phyloP scores from a whole-genome alignment of 2,888 invertebrate genomes.

The Amorpha juglandis region DNA sequence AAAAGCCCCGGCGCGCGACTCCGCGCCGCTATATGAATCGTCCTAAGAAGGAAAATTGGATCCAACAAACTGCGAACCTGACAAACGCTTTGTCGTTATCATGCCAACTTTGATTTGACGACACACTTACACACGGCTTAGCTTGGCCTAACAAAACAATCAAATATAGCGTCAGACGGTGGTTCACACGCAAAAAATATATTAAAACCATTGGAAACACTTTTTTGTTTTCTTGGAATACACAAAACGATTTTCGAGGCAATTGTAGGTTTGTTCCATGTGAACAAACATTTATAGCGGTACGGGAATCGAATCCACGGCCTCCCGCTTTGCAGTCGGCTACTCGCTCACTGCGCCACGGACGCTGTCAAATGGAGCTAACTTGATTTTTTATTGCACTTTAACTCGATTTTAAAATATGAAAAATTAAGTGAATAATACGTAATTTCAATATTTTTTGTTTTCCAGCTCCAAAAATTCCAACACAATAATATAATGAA shows the following conservation, averaged over 20 bases:
- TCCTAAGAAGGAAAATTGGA: conserved; percentile 71
- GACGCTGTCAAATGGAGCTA: too few relatives aligned
- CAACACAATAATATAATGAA: too few relatives aligned
- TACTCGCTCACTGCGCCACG: too few relatives aligned
- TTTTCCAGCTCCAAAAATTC: too few relatives aligned
- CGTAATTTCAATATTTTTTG: too few relatives aligned
- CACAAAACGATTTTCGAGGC: background rate
- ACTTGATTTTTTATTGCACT: too few relatives aligned
- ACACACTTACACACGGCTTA: conserved; percentile 19
- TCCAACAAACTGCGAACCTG: conserved; percentile 66
- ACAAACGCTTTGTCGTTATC: conserved; percentile 62
- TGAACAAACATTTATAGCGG: background rate
- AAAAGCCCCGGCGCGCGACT: conserved; percentile 61
- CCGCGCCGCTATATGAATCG: conserved; percentile 66
- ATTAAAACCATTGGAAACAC: background rate
- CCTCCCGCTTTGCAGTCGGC: too few relatives aligned
- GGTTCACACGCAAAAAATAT: background rate
- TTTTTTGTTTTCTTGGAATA: background rate
- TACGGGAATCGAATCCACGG: too few relatives aligned
- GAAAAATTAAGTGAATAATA: too few relatives aligned
- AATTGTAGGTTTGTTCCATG: too few relatives aligned
- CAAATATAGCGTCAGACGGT: conserved; percentile 12
- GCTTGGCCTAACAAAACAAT: conserved; percentile 22
- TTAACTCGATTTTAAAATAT: too few relatives aligned
- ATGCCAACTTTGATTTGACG: conserved; percentile 54